These are phyloP conservation scores for Neopelma chrysocephalum DNA, from an alignment of 2,797 vertebrate genomes.

Conservation along the genomic window DNA sequence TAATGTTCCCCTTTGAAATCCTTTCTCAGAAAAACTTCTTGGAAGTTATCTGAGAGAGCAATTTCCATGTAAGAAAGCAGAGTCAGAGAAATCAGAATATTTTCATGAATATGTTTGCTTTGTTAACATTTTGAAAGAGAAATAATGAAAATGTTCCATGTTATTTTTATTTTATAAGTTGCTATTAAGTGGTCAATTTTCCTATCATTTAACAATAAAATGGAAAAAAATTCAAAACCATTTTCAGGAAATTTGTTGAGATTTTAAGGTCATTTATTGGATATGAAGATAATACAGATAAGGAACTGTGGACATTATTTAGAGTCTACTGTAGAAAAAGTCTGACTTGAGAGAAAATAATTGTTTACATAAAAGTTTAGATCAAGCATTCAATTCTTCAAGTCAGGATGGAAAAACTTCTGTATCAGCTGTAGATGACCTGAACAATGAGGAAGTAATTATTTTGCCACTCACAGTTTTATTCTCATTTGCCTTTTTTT, in stretches of 20 bases:
- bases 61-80: not conserved
- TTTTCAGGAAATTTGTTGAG: not conserved
- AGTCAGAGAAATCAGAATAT: not conserved
- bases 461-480: not conserved
- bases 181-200: not conserved
- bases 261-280: not conserved
- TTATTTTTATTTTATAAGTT: not conserved
- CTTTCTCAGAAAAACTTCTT: not conserved
- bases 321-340: not conserved
- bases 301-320: not conserved
- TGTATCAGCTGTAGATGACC: not conserved
- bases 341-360: not conserved
- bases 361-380: not conserved
- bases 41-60: not conserved
- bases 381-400: not conserved
- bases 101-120: not conserved
- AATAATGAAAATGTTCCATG: not conserved
- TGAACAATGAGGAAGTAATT: not conserved
- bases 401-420: not conserved
- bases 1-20: not conserved
- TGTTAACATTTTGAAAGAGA: not conserved
- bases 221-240: not conserved
- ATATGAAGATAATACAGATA: not conserved
- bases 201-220: not conserved
- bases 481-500: not conserved